phyloP scores from a whole-genome alignment of 92 coral and sea anemone species.

The Anthopleura xanthogrammica region DNA sequence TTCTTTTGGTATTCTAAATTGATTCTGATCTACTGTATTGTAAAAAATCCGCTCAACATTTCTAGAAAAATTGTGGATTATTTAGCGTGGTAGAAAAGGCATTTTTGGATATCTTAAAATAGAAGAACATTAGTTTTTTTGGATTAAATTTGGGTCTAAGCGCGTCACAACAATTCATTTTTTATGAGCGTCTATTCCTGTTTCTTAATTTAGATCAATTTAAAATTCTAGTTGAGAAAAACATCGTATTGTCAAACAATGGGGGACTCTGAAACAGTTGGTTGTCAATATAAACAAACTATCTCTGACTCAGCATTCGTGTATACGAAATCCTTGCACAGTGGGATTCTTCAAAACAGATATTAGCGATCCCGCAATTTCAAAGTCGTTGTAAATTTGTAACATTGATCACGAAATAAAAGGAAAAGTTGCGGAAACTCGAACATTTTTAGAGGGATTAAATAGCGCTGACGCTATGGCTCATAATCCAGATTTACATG shows the following conservation, averaged over 20 bases:
- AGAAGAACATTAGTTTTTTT: not conserved
- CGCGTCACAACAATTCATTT: not conserved
- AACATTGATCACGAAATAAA: not conserved
- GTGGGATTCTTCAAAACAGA: slow-evolving; percentile 22
- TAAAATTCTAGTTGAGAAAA: not conserved
- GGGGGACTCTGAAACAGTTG: not conserved
- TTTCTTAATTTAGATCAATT: not conserved
- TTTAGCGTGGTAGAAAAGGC: not conserved
- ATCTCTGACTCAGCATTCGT: not conserved
- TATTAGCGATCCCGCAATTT: not conserved
- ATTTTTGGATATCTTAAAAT: not conserved
- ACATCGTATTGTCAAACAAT: not conserved
- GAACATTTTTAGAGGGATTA: not conserved
- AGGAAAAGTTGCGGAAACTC: not conserved
- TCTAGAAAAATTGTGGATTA: not conserved
- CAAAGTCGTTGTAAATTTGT: not conserved
- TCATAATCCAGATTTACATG: slow-evolving; percentile 18
- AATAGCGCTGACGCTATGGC: not conserved
- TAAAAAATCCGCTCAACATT: not conserved
- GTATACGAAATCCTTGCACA: not conserved
- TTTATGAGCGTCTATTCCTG: slow-evolving; percentile 8
- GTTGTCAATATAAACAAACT: slow-evolving; percentile 2
- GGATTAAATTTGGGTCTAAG: not conserved
- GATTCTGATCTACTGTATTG: not conserved
- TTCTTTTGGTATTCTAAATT: not conserved